Percentiles rank a stretch among this genome's conserved stretches.
These are phyloP conservation scores for Eira barbara DNA, from an alignment of 2,113 vertebrate genomes.

Conservation along the genomic window DNA sequence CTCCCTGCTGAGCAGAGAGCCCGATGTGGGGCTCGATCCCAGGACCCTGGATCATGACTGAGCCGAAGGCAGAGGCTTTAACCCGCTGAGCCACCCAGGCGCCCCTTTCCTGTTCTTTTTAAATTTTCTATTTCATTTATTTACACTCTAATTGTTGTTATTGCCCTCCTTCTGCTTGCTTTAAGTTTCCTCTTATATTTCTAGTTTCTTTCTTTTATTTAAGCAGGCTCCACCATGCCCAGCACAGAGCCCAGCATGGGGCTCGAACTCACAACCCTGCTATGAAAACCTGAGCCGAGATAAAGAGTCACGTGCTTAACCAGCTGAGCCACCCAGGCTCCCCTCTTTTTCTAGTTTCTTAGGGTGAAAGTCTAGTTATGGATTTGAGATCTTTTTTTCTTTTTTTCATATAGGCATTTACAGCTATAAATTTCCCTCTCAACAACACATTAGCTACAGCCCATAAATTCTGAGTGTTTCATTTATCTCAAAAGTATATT, in stretches of 20 bases:
- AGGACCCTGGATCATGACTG: too few species aligned
- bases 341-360: background rate
- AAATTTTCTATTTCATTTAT: background rate
- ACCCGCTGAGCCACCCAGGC: too few species aligned
- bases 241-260: background rate
- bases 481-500: background rate
- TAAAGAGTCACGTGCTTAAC: background rate
- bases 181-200: background rate
- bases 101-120: background rate
- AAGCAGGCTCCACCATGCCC: background rate
- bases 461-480: background rate
- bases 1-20: too few species aligned
- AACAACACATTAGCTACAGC: background rate
- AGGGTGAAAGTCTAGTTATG: background rate
- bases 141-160: background rate
- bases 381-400: background rate
- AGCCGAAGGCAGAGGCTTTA: too few species aligned
- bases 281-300: background rate
- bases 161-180: background rate
- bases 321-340: background rate
- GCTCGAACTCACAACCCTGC: background rate
- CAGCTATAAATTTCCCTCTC: background rate
- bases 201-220: background rate
- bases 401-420: background rate
- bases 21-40: too few species aligned